Evolutionary conservation across 2,888 invertebrate species (phyloP).

Genomic region (Coecobrya sp.): DNA sequence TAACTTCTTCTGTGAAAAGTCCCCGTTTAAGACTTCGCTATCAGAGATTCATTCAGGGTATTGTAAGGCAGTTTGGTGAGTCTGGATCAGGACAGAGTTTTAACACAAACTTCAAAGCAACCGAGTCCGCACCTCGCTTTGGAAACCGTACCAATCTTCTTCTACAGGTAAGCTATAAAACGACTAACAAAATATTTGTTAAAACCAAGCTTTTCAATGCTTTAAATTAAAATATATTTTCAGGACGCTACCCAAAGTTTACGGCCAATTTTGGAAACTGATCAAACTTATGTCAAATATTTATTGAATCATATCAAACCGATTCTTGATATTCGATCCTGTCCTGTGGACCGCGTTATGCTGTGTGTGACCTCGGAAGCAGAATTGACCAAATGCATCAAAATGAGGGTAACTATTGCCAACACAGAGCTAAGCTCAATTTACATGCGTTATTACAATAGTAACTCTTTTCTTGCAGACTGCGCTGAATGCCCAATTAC

Average conservation of each 20-base stretch:
- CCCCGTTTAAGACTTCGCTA: constrained; percentile 89
- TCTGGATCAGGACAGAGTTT: constrained; percentile 38
- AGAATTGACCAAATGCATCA: constrained; percentile 96
- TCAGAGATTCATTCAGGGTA: constrained; percentile 87
- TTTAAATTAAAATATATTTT: too few species aligned
- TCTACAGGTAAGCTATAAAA: too few species aligned
- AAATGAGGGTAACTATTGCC: constrained; percentile 97
- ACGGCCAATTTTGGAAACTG: constrained; percentile 91
- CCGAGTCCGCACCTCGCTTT: constrained; percentile 92
- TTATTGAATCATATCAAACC: constrained; percentile 91
- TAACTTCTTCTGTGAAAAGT: constrained; percentile 94
- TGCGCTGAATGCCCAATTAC: constrained; percentile 94
- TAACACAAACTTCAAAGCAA: constrained; percentile 89
- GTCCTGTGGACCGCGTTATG: constrained; percentile 94
- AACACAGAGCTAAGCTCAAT: not conserved
- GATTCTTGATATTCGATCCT: constrained; percentile 93
- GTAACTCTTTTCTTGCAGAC: constrained; percentile 89
- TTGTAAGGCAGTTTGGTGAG: constrained; percentile 87
- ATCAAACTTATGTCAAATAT: constrained; percentile 93
- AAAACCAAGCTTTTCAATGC: too few species aligned
- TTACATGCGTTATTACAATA: not conserved
- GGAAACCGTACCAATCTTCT: constrained; percentile 91
- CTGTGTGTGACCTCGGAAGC: constrained; percentile 97
- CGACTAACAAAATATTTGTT: too few species aligned
- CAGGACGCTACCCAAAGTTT: constrained; percentile 93